Evolutionary conservation across 2,797 vertebrate genomes (phyloP).

Genomic region (Propithecus deckenii): DNA sequence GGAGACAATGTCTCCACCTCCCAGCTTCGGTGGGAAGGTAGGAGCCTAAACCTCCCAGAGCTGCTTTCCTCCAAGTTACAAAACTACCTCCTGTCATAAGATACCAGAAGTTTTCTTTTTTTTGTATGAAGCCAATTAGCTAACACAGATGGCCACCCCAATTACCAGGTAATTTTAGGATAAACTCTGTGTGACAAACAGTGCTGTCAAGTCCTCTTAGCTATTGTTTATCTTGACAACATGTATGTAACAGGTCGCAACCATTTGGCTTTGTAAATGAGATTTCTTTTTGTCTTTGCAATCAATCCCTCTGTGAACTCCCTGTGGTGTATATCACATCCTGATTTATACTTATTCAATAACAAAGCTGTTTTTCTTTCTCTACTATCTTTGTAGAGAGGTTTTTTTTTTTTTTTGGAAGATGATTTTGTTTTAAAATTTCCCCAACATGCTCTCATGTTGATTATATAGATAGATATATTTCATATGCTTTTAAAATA

Average conservation of each 20-base stretch:
- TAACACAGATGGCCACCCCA: not conserved
- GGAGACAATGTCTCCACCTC: not conserved
- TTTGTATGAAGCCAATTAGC: not conserved
- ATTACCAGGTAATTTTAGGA: not conserved
- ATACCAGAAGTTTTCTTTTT: not conserved
- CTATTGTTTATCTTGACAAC: not conserved
- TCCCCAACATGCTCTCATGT: not conserved
- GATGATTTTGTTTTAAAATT: not conserved
- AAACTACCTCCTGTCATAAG: not conserved
- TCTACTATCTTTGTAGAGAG: not conserved
- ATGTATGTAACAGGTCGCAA: not conserved
- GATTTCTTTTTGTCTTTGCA: not conserved
- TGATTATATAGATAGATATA: not conserved
- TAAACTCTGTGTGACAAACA: not conserved
- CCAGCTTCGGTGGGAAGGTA: not conserved
- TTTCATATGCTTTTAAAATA: not conserved
- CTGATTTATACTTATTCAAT: not conserved
- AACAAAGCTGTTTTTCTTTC: not conserved
- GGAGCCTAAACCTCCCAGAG: not conserved
- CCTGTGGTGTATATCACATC: not conserved
- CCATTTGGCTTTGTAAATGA: not conserved
- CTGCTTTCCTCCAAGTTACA: not conserved
- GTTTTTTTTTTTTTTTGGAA: not conserved
- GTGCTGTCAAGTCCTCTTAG: not conserved
- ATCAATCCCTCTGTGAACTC: not conserved